A percentile compares a stretch with the other conserved stretches of the same genome.
phyloP scores from a whole-genome alignment of 2,888 invertebrate genomes.

The Eurois occulta region DNA sequence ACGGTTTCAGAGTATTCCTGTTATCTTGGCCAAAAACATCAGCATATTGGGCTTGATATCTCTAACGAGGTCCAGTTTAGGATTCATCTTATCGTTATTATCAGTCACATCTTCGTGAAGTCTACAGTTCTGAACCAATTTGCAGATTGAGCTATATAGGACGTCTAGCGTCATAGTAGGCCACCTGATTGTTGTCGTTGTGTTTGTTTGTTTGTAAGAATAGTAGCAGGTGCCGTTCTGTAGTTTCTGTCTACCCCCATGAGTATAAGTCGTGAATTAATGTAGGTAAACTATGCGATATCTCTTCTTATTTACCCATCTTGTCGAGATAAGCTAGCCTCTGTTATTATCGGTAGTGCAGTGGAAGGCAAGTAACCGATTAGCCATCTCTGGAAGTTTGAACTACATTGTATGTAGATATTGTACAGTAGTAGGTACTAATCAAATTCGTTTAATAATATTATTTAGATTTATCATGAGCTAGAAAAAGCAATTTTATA shows the following conservation, averaged over 20 bases:
- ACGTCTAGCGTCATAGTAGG: too few species aligned
- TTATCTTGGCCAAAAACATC: neutral
- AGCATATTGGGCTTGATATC: neutral
- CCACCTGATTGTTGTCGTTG: too few species aligned
- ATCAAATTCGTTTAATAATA: neutral
- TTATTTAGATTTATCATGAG: neutral
- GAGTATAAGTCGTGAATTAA: neutral
- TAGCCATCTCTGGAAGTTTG: neutral
- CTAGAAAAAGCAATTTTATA: neutral
- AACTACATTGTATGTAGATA: neutral
- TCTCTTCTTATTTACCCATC: neutral
- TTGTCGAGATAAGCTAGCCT: neutral
- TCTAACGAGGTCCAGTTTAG: too few species aligned
- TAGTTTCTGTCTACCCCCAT: neutral
- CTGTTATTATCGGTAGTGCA: neutral
- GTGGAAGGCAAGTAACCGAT: constrained; percentile 1
- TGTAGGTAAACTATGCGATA: neutral
- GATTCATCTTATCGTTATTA: too few species aligned
- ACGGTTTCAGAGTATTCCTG: neutral
- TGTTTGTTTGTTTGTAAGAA: neutral
- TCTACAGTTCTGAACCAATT: too few species aligned
- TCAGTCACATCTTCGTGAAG: neutral
- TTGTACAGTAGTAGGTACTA: too few species aligned
- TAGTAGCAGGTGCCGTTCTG: neutral
- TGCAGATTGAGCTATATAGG: too few species aligned